Evolutionary conservation across 2,888 invertebrate species (phyloP).

Genomic region (Buathra laborator): DNA sequence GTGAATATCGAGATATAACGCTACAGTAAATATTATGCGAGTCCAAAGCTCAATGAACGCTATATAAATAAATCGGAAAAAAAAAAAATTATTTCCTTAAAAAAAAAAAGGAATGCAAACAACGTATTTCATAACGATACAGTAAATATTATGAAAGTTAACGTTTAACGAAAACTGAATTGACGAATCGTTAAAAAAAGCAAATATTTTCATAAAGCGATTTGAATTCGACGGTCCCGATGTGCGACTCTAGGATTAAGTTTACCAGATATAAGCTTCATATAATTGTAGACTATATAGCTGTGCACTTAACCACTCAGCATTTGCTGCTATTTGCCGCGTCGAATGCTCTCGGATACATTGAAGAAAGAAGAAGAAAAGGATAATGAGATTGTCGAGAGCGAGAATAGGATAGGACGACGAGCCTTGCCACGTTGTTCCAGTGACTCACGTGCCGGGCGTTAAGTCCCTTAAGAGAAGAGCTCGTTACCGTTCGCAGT

Average conservation of each 20-base stretch:
- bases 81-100: too few relatives aligned
- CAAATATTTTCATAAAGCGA: neutral
- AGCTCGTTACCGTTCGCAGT: constrained; percentile 57
- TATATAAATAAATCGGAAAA: too few relatives aligned
- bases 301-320: constrained; percentile 13
- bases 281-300: constrained; percentile 17
- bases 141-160: too few relatives aligned
- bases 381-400: constrained; percentile 1
- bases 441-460: constrained; percentile 61
- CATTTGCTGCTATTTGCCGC: constrained; percentile 17
- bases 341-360: constrained; percentile 1
- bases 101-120: too few relatives aligned
- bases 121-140: too few relatives aligned
- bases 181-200: too few relatives aligned
- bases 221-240: constrained; percentile 31
- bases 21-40: too few relatives aligned
- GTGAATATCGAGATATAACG: too few relatives aligned
- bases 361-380: constrained; percentile 11
- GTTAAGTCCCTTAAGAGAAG: constrained; percentile 63
- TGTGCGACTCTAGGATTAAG: constrained; percentile 1
- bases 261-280: constrained; percentile 8
- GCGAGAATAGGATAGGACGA: neutral
- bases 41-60: too few relatives aligned
- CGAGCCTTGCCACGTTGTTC: constrained; percentile 37
- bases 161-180: too few relatives aligned